Percentiles rank a stretch among this genome's conserved stretches.
phyloP scores from a whole-genome alignment of 2,113 vertebrate genomes.

The Plectropomus leopardus region DNA sequence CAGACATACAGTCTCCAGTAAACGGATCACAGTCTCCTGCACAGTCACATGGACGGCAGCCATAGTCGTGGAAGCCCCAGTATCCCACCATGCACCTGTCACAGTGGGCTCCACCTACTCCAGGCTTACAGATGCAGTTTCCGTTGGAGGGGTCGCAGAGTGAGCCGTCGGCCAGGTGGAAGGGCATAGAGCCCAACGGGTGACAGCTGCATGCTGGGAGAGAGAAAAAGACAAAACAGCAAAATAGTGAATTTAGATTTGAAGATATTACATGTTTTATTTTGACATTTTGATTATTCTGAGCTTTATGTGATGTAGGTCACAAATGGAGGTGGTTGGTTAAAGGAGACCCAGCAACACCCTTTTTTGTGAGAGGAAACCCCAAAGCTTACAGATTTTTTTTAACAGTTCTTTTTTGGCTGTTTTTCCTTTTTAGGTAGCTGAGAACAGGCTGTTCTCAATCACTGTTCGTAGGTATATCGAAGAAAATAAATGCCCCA shows the following conservation, averaged over 20 bases:
- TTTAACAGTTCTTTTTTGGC: too few relatives aligned
- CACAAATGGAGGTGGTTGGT: too few relatives aligned
- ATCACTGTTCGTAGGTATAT: too few relatives aligned
- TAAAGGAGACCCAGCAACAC: too few relatives aligned
- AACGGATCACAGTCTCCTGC: conserved; percentile 92
- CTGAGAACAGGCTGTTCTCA: too few relatives aligned
- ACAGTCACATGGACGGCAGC: conserved; percentile 94
- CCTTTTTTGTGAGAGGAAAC: too few relatives aligned
- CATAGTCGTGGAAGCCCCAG: conserved; percentile 94
- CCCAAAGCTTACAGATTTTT: too few relatives aligned
- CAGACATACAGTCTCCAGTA: conserved; percentile 91
- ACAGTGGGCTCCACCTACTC: conserved; percentile 91
- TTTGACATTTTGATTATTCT: not conserved
- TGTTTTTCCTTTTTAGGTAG: too few relatives aligned
- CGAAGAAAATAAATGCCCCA: too few relatives aligned
- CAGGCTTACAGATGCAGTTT: conserved; percentile 95
- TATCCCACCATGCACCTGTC: conserved; percentile 95
- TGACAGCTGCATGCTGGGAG: conserved; percentile 92
- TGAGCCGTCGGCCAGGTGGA: conserved; percentile 80
- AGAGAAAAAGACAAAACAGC: not conserved
- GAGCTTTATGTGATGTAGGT: too few relatives aligned
- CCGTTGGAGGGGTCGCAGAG: conserved; percentile 91
- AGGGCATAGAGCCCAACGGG: conserved; percentile 88
- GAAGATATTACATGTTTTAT: not conserved
- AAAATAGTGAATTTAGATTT: not conserved